A percentile compares a stretch with the other conserved stretches of the same genome.
Conservation (phyloP, 1,140 invertebrate genomes). For the Cyrtorhinus lividipennis region DNA sequence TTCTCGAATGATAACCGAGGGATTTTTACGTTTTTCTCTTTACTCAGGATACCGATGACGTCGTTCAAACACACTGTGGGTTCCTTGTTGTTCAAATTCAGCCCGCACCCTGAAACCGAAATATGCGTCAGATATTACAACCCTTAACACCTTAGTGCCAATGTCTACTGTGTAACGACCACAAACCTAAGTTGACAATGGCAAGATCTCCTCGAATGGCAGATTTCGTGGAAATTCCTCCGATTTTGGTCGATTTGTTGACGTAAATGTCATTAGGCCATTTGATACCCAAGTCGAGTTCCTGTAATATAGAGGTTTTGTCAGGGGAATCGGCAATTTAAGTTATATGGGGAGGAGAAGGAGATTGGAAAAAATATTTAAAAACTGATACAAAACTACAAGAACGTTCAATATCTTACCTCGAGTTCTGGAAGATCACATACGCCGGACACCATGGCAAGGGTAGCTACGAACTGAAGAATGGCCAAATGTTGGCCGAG, state of each 20-base stretch:
- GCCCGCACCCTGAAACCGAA: constrained; percentile 55
- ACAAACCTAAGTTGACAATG: constrained; percentile 58
- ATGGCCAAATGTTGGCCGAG: constrained; percentile 61
- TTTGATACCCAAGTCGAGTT: constrained; percentile 58
- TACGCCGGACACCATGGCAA: constrained; percentile 66
- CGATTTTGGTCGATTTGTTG: constrained; percentile 57
- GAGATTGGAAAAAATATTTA: too few relatives aligned
- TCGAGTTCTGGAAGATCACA: constrained; percentile 49
- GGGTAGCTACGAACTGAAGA: constrained; percentile 68
- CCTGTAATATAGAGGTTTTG: too few relatives aligned
- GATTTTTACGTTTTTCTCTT: constrained; percentile 34
- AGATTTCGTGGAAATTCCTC: constrained; percentile 67
- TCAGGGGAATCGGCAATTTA: too few relatives aligned
- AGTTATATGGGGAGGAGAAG: too few relatives aligned
- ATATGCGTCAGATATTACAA: too few relatives aligned
- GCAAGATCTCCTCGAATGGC: constrained; percentile 41
- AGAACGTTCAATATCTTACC: too few relatives aligned
- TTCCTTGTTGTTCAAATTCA: constrained; percentile 74
- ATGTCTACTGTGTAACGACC: constrained; percentile 9
- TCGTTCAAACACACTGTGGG: constrained; percentile 83
- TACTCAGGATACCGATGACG: constrained; percentile 50
- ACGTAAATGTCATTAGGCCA: constrained; percentile 96
- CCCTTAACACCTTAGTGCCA: neutral
- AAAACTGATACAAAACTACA: too few relatives aligned
- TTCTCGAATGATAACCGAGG: constrained; percentile 43